Evolutionary conservation across 2,888 invertebrate genomes (phyloP), one percentile per base, ranked within the genome.

Genomic region (Tubulanus polymorphus): DNA sequence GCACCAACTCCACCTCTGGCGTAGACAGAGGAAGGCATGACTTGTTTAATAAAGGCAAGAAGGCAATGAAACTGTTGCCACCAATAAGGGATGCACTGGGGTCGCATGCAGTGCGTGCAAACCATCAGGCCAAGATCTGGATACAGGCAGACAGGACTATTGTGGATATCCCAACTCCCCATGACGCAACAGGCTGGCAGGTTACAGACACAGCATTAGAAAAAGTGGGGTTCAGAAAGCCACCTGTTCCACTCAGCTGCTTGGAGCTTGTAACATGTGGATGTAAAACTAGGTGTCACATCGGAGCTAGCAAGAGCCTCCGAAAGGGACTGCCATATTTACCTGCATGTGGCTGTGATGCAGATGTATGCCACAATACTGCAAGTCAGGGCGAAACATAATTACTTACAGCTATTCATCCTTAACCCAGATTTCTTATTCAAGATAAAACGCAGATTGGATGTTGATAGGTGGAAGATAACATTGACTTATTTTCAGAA

Each of bases 51-150:
- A 51, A 48, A 51, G 51, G 51, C 35, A 51, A 51, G 48, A 51
- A 51, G 48, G 6, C 18, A 51, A 47, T 51, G 18, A 49, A 51
- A 51, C 10, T 51, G 51, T 50, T 51, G 18, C 51, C 51, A 51
- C 51, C 51, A 46, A 51, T 49, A 35, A 48, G 6, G 48, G 26
- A 52, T 41, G 53, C 53, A 26, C 53, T 52, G 49, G 52, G 51
- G 51, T 49, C 51, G 46, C 53, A 52, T 49, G 26, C 51, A 27
- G 26, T n/a, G 29, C 53, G 53, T 50, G 52, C 53, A 10, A 52
- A 52, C 53, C 51, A 53, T 26, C 53, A 52, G 20, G 50, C 52
- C 48, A 52, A 52, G 20, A 41, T 52, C 48, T 53, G 51, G 53
- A 5, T 53, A 12, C 53, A 52, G 52, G 18, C 52, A 50, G 41